These are phyloP conservation scores for Octopus bimaculoides DNA, from an alignment of 1,140 invertebrate species.

Conservation along the genomic window DNA sequence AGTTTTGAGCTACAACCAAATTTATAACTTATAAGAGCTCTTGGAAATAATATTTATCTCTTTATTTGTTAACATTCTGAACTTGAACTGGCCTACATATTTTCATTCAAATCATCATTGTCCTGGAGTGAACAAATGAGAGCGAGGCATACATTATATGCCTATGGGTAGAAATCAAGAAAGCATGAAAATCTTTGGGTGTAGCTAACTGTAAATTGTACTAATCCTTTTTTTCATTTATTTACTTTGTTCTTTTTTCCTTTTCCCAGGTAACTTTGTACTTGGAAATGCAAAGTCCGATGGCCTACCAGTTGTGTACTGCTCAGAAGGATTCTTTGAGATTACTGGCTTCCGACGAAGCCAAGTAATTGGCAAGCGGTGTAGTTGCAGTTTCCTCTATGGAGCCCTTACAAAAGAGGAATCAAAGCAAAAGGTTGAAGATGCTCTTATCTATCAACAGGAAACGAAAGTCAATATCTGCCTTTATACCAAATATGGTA, in stretches of 20 bases:
- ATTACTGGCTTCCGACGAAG: constrained; percentile 89
- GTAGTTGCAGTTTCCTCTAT: constrained; percentile 93
- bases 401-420: constrained; percentile 86
- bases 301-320: constrained; percentile 92
- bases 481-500: constrained; percentile 93
- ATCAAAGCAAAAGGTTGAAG: constrained; percentile 83
- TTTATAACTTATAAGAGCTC: too few relatives aligned
- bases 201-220: neutral
- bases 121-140: too few relatives aligned
- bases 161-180: too few relatives aligned
- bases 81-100: too few relatives aligned
- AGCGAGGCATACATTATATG: too few relatives aligned
- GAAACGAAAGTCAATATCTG: constrained; percentile 92
- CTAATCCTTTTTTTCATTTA: neutral
- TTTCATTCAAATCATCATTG: too few relatives aligned
- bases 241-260: constrained; percentile 33
- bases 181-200: neutral
- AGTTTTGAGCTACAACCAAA: too few relatives aligned
- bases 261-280: constrained; percentile 91
- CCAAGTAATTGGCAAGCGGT: constrained; percentile 83
- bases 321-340: constrained; percentile 96
- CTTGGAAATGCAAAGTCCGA: constrained; percentile 94
- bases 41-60: too few relatives aligned
- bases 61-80: too few relatives aligned
- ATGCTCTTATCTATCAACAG: constrained; percentile 81